These are phyloP conservation scores for Xyrauchen texanus DNA, from an alignment of 2,113 vertebrate species.

Conservation along the genomic window DNA sequence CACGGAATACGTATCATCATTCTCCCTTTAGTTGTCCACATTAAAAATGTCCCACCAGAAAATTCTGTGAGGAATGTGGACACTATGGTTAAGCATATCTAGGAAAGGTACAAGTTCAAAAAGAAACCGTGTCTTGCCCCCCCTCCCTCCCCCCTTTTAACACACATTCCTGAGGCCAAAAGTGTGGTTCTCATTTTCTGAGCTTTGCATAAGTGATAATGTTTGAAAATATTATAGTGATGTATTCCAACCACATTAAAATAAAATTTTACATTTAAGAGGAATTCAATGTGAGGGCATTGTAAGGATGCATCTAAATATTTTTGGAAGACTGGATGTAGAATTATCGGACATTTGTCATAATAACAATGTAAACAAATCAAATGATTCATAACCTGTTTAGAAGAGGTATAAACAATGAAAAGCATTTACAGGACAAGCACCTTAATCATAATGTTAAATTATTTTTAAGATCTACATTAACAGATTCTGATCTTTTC, in stretches of 20 bases:
- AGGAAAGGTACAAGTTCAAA: conserved; percentile 52
- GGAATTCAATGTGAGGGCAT: conserved; percentile 18
- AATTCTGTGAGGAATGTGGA: conserved; percentile 20
- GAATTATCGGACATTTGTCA: conserved; percentile 1
- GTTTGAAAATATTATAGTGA: conserved; percentile 55
- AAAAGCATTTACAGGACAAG: not conserved
- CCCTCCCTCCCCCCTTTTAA: no score
- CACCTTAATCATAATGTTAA: not conserved
- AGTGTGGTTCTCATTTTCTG: conserved; percentile 61
- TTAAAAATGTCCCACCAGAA: conserved; percentile 25
- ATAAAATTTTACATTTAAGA: conserved; percentile 31
- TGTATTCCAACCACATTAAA: conserved; percentile 44
- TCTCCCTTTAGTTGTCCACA: not conserved
- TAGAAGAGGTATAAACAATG: not conserved
- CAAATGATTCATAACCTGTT: not conserved
- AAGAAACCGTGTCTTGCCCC: conserved; percentile 40
- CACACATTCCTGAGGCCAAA: conserved; percentile 8
- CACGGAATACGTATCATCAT: not conserved
- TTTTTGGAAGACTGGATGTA: no score
- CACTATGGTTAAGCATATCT: conserved; percentile 47
- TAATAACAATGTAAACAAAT: conserved; percentile 10
- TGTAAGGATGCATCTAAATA: not conserved
- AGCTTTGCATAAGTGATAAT: conserved; percentile 58
- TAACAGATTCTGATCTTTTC: conserved; percentile 1
- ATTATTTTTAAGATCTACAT: conserved; percentile 1